phyloP scores from a whole-genome alignment of 2,888 invertebrate genomes.

The Pachymerium ferrugineum region DNA sequence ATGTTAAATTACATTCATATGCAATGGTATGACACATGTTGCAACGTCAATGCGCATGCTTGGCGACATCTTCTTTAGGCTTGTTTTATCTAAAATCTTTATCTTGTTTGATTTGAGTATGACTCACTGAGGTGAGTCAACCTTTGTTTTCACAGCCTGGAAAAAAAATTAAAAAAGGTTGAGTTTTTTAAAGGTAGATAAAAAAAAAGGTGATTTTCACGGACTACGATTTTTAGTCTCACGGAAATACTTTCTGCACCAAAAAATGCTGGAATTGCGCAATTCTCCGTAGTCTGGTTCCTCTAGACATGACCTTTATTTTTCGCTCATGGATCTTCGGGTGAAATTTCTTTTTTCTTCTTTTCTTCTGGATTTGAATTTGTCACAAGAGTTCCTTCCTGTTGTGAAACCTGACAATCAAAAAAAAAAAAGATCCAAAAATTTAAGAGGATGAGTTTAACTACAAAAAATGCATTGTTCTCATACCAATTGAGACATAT shows the following conservation, averaged over 20 bases:
- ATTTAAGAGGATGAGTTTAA: too few species aligned
- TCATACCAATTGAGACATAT: too few species aligned
- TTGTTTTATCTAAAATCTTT: background rate
- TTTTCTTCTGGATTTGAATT: too few species aligned
- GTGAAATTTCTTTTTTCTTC: too few species aligned
- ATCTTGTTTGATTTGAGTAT: background rate
- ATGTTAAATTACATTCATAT: background rate
- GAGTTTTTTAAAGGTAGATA: background rate
- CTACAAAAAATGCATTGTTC: too few species aligned
- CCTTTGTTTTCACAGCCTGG: background rate
- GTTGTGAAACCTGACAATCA: too few species aligned
- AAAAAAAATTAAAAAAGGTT: background rate
- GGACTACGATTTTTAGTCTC: background rate
- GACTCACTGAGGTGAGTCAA: conserved; percentile 9
- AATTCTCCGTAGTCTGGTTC: background rate
- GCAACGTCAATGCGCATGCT: background rate
- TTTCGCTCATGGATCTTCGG: too few species aligned
- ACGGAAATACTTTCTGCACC: background rate
- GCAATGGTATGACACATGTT: background rate
- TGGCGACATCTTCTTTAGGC: background rate
- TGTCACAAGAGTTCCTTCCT: too few species aligned
- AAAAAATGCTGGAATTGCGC: background rate
- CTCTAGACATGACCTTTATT: too few species aligned
- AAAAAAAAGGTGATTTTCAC: background rate
- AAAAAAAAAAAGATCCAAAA: too few species aligned